Evolutionary conservation across 1,140 invertebrate species (phyloP), one percentile per base, ranked within the genome.

Genomic region (Leptonema lineaticorne): DNA sequence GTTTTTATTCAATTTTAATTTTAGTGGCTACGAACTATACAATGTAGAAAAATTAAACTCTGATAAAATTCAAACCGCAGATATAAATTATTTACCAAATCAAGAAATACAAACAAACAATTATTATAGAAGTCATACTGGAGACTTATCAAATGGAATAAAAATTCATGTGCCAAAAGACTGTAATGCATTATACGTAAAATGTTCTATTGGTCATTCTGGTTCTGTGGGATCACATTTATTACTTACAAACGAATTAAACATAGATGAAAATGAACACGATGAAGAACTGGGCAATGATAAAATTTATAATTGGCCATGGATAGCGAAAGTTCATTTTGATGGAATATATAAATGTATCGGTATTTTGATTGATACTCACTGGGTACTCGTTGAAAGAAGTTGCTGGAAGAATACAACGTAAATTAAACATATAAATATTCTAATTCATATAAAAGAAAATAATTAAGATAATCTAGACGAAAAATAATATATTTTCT

Each of bases 251-350:
- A 63, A 45, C 27, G 9, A 62, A 27, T 48, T 69, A 45, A n/a
- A 53, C 11, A 33, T 28, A 8, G 24, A 46, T 4, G 30, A 56
- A 28, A 57, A 71, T 56, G 37, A 67, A 64, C 65, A 68, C 20
- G 41, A 56, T 37, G 20, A 68, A 45, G 8, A 56, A 60, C 45
- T 70, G 50, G 60, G 72, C 26, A 63, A 73, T 22, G 74, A 74
- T 28, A 69, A 76, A 11, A 74, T 74, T 14, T 82, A 80, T 67
- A 72, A 78, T 45, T 84, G 85, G 83, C 89, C 90, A 0, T 92
- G 90, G 90, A 78, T 87, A 68, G 88, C 85, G 0, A 87, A 87
- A 69, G 78, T 92, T 30, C 89, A 85, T 76, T 78, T 84, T 0
- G 85, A 91, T 74, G 89, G 90, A 20, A 74, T 76, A 27, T 87